A percentile compares a stretch with the other conserved stretches of the same genome.
phyloP scores from a whole-genome alignment of 2,888 invertebrate species.

The Drosophila atripex region DNA sequence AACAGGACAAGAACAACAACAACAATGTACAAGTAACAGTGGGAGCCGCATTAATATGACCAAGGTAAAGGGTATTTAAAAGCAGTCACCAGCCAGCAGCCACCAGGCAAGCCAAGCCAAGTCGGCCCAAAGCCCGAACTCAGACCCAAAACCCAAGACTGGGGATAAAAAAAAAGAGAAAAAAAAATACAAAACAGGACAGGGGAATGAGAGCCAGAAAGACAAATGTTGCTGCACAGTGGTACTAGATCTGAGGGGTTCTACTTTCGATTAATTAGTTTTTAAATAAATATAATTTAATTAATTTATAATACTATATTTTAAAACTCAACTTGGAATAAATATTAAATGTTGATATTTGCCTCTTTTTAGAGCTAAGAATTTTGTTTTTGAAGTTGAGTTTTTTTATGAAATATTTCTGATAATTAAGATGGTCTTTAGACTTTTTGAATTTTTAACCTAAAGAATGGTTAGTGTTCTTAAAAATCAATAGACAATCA shows the following conservation, averaged over 20 bases:
- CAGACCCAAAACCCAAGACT: constrained; percentile 37
- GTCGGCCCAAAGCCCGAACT: constrained; percentile 16
- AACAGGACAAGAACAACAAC: constrained; percentile 36
- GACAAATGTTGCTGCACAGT: constrained; percentile 53
- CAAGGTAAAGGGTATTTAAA: constrained; percentile 79
- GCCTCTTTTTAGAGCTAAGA: no score
- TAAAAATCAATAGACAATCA: no score
- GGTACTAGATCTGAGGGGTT: not conserved
- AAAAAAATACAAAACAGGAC: constrained; percentile 6
- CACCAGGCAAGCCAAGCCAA: constrained; percentile 51
- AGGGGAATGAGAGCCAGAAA: constrained; percentile 49
- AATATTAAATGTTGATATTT: no score
- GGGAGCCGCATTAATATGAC: constrained; percentile 80
- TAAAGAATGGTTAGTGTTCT: no score
- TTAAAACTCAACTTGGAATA: no score
- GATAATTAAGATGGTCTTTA: no score
- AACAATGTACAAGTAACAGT: constrained; percentile 59
- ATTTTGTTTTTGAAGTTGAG: no score
- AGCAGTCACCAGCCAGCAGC: constrained; percentile 67
- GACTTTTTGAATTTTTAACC: no score
- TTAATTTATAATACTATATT: no score
- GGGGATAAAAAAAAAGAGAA: constrained; percentile 7
- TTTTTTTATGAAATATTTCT: no score
- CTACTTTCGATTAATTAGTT: not conserved
- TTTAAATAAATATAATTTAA: not conserved